phyloP scores from a whole-genome alignment of 2,797 vertebrate species.

The Notolabrus celidotus region DNA sequence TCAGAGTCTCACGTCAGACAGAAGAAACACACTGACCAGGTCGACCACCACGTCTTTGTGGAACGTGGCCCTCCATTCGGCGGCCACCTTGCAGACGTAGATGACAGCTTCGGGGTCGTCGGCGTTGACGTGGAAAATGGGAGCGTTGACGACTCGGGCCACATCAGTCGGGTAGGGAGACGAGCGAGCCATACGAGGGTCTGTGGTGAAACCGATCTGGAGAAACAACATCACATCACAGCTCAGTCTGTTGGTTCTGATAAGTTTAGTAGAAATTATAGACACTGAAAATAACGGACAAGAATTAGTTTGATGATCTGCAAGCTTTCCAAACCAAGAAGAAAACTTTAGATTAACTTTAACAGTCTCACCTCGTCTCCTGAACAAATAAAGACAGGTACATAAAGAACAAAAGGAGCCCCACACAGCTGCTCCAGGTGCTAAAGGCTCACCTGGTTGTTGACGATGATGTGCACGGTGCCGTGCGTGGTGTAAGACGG shows the following conservation, averaged over 20 bases:
- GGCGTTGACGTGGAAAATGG: conserved; percentile 96
- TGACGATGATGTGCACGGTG: conserved; percentile 94
- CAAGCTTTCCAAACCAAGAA: no score
- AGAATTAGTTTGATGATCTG: no score
- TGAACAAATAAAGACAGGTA: no score
- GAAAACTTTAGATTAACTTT: no score
- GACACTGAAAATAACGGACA: no score
- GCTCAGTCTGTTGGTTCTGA: no score
- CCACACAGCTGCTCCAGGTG: no score
- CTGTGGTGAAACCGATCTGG: conserved; percentile 97
- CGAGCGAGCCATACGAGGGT: conserved; percentile 94
- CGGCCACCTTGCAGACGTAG: conserved; percentile 95
- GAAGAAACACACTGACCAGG: background rate
- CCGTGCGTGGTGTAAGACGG: conserved; percentile 95
- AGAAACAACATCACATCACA: background rate
- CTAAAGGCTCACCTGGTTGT: conserved; percentile 98
- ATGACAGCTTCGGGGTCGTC: conserved; percentile 96
- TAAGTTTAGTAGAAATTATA: no score
- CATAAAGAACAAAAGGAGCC: no score
- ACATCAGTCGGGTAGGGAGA: conserved; percentile 95
- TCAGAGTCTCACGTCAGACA: background rate
- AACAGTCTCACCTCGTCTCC: no score
- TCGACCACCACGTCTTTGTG: conserved; percentile 96
- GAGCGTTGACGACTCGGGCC: conserved; percentile 94
- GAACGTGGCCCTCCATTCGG: conserved; percentile 95